Evolutionary conservation across 2,888 invertebrate species (phyloP).

Genomic region (Polymixis flavicincta): DNA sequence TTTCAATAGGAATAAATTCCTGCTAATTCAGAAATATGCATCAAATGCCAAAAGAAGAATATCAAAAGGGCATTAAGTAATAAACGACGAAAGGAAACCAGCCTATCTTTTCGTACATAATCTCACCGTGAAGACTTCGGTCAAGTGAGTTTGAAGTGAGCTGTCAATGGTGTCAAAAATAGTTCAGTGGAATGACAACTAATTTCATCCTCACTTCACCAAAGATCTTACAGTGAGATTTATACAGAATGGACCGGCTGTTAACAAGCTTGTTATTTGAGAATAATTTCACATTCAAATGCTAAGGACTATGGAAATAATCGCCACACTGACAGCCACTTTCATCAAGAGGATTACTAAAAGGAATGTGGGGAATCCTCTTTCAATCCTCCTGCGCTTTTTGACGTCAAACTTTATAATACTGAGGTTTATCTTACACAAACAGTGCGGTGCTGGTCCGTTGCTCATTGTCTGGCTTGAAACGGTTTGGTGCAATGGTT

Average conservation of each 20-base stretch:
- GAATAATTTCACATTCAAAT: not conserved
- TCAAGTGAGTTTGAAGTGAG: no score
- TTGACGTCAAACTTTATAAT: constrained; percentile 24
- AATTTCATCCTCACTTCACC: no score
- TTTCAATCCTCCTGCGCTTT: constrained; percentile 7
- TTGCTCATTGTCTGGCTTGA: constrained; percentile 17
- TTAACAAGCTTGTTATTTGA: not conserved
- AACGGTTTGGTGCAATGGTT: not conserved
- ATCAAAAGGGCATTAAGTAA: not conserved
- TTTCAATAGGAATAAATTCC: no score
- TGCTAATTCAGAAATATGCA: no score
- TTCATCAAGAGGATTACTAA: constrained; percentile 20
- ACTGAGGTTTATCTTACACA: constrained; percentile 26
- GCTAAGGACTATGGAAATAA: not conserved
- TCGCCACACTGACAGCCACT: not conserved
- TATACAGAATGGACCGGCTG: no score
- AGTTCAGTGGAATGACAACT: no score
- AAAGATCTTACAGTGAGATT: no score
- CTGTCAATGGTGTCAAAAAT: no score
- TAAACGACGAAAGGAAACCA: not conserved
- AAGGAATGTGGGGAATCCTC: not conserved
- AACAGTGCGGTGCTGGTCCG: constrained; percentile 11
- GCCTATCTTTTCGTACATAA: not conserved
- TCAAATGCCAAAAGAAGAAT: not conserved
- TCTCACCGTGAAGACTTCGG: no score